A percentile compares a stretch with the other conserved stretches of the same genome.
These are phyloP conservation scores for Pseudochirops cupreus DNA, from an alignment of 2,797 vertebrate species.

Conservation along the genomic window DNA sequence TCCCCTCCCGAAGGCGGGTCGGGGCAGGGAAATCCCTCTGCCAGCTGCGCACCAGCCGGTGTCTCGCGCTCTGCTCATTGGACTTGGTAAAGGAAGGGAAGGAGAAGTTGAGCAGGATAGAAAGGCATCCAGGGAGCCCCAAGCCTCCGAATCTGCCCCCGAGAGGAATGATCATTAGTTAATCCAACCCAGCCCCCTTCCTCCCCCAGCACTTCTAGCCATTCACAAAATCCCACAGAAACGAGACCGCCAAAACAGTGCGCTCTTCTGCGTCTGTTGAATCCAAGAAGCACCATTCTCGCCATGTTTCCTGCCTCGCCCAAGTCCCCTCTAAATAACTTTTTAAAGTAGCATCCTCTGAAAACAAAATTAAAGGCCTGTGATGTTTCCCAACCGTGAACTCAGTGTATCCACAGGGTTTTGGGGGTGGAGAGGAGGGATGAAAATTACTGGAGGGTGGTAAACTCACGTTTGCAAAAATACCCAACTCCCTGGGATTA, in stretches of 20 bases:
- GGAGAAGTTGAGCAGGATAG: accelerated
- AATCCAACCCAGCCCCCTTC: background rate
- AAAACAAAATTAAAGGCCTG: background rate
- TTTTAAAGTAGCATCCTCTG: background rate
- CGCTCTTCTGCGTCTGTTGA: background rate
- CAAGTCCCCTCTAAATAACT: background rate
- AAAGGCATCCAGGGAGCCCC: background rate
- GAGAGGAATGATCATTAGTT: background rate
- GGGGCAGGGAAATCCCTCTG: background rate
- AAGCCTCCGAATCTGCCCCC: background rate
- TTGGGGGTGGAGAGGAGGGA: background rate
- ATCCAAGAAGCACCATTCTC: background rate
- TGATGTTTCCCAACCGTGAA: background rate
- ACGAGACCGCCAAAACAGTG: background rate
- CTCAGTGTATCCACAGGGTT: background rate
- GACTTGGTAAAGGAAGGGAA: background rate
- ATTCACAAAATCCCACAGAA: background rate
- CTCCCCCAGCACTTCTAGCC: background rate
- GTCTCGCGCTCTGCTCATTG: background rate
- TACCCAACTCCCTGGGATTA: background rate
- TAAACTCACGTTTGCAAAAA: background rate
- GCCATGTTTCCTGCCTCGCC: background rate
- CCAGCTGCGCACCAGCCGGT: background rate
- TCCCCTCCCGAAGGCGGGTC: background rate
- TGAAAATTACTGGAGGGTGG: background rate